Evolutionary conservation across 2,797 vertebrate species (phyloP).

Genomic region (Urocyon cinereoargenteus): DNA sequence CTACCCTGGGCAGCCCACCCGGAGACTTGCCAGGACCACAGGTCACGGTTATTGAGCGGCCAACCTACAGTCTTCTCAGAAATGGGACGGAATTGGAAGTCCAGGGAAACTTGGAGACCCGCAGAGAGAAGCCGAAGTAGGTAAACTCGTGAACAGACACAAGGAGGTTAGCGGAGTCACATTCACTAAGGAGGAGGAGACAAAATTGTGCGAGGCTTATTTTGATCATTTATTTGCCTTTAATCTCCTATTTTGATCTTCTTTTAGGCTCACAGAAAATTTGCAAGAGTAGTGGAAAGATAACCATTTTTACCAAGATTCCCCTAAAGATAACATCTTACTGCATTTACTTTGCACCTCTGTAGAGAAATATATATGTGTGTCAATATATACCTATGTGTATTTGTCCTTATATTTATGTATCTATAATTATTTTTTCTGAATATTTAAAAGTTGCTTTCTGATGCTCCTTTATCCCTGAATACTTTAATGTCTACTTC

Average conservation of each 20-base stretch:
- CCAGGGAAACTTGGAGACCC: neutral
- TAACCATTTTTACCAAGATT: neutral
- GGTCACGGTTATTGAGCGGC: neutral
- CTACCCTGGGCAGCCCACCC: neutral
- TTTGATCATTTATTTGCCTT: neutral
- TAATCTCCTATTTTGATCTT: neutral
- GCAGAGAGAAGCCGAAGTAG: neutral
- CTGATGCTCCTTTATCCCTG: neutral
- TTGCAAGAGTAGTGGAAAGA: neutral
- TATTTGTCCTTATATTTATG: neutral
- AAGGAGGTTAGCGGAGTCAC: neutral
- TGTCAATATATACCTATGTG: neutral
- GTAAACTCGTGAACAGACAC: rapidly evolving
- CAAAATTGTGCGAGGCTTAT: neutral
- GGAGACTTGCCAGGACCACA: neutral
- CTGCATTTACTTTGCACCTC: neutral
- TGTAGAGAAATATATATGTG: neutral
- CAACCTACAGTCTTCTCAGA: neutral
- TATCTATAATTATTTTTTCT: neutral
- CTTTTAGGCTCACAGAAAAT: neutral
- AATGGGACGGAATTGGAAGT: neutral
- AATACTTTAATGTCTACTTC: neutral
- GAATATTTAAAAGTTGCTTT: neutral
- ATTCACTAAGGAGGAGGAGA: neutral
- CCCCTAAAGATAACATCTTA: neutral